These are phyloP conservation scores for Lycocerus yunnanus DNA, from an alignment of 2,888 invertebrate genomes.

Conservation along the genomic window DNA sequence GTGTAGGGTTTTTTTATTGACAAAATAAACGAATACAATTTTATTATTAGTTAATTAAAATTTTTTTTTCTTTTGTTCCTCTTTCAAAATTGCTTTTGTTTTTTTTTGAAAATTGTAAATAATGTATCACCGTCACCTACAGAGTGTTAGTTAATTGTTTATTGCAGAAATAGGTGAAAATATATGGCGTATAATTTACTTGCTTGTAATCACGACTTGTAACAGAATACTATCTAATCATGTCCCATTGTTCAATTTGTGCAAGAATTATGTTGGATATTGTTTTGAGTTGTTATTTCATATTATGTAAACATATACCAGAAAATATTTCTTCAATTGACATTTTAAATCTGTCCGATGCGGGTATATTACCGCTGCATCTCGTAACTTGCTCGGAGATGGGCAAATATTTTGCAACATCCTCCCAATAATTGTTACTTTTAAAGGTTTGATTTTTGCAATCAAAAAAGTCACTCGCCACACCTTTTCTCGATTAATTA, in stretches of 20 bases:
- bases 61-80: too few relatives aligned
- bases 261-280: constrained; percentile 15
- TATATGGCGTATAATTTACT: constrained; percentile 8
- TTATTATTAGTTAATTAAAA: too few relatives aligned
- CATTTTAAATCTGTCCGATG: background rate
- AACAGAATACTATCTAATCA: constrained; percentile 4
- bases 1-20: background rate
- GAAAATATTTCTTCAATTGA: background rate
- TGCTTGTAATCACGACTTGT: constrained; percentile 5
- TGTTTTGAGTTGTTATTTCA: constrained; percentile 5
- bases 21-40: too few relatives aligned
- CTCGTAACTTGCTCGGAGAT: background rate
- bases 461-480: background rate
- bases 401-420: background rate
- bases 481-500: background rate
- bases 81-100: too few relatives aligned
- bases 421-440: background rate
- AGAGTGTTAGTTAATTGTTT: background rate
- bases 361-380: background rate
- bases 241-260: constrained; percentile 16
- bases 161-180: constrained; percentile 1
- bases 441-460: background rate
- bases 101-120: too few relatives aligned
- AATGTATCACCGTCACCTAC: background rate
- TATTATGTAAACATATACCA: background rate